Evolutionary conservation across 1,140 invertebrate species (phyloP).

Genomic region (Lysiphlebus fabarum): DNA sequence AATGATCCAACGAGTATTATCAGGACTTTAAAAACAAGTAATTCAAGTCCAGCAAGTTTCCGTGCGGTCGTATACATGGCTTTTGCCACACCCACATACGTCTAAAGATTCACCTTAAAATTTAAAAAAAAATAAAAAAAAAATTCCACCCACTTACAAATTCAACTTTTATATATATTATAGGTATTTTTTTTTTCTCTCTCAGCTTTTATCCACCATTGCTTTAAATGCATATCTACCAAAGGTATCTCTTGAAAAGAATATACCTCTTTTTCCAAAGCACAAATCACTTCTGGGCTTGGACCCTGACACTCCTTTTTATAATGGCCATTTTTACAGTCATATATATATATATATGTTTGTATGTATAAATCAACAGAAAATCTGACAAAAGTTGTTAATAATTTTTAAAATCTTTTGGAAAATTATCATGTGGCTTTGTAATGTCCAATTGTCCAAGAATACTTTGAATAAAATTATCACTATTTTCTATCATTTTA

Average conservation of each 20-base stretch:
- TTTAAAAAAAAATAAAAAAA: constrained; percentile 22
- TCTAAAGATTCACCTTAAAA: constrained; percentile 17
- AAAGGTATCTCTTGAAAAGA: constrained; percentile 16
- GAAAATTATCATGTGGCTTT: too few relatives aligned
- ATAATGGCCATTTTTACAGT: constrained; percentile 31
- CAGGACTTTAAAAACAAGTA: too few relatives aligned
- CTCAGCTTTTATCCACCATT: constrained; percentile 23
- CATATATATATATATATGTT: too few relatives aligned
- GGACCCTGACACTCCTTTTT: constrained; percentile 30
- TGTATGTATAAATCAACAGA: too few relatives aligned
- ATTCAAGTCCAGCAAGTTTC: neutral
- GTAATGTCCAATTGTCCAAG: too few relatives aligned
- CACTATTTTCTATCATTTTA: too few relatives aligned
- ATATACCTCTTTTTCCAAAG: constrained; percentile 28
- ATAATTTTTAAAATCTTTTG: too few relatives aligned
- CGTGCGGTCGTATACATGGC: neutral
- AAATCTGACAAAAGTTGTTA: too few relatives aligned
- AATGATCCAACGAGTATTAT: too few relatives aligned
- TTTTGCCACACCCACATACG: constrained; percentile 34
- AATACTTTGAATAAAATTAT: too few relatives aligned
- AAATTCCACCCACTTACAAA: constrained; percentile 36
- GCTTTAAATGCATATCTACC: too few relatives aligned
- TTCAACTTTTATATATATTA: too few relatives aligned
- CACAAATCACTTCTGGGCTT: constrained; percentile 39
- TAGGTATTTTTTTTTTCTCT: neutral